Evolutionary conservation across 2,797 vertebrate species (phyloP).

Genomic region (Lepilemur septentrionalis): DNA sequence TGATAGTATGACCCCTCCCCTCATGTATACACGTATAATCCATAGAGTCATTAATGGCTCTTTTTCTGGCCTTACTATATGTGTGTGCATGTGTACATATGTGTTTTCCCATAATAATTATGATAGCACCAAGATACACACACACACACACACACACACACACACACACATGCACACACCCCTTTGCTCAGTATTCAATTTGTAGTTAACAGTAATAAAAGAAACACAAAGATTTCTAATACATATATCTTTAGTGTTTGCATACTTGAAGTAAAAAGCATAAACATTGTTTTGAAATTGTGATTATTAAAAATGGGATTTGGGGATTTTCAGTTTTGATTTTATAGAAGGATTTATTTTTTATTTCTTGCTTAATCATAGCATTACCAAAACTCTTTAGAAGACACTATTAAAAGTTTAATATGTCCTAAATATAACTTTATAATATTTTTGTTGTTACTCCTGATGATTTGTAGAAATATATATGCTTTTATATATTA

Average conservation of each 20-base stretch:
- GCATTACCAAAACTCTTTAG: not conserved
- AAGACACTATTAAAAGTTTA: not conserved
- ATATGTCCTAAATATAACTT: not conserved
- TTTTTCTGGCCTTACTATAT: not conserved
- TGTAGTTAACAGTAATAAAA: not conserved
- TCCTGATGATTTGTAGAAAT: not conserved
- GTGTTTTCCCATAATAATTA: not conserved
- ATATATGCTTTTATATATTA: not conserved
- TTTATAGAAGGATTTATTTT: not conserved
- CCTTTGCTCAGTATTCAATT: not conserved
- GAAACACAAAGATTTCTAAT: not conserved
- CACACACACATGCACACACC: not conserved
- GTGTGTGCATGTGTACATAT: not conserved
- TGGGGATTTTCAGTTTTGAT: not conserved
- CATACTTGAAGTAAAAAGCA: not conserved
- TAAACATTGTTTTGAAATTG: not conserved
- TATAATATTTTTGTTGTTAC: not conserved
- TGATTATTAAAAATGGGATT: not conserved
- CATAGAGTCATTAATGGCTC: not conserved
- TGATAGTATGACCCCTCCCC: not conserved
- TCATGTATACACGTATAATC: not conserved
- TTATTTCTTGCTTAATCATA: not conserved
- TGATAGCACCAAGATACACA: not conserved
- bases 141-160: not conserved
- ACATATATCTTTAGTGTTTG: not conserved